These are phyloP conservation scores for Ailuropoda melanoleuca DNA, from an alignment of 2,113 vertebrate species.

Conservation along the genomic window DNA sequence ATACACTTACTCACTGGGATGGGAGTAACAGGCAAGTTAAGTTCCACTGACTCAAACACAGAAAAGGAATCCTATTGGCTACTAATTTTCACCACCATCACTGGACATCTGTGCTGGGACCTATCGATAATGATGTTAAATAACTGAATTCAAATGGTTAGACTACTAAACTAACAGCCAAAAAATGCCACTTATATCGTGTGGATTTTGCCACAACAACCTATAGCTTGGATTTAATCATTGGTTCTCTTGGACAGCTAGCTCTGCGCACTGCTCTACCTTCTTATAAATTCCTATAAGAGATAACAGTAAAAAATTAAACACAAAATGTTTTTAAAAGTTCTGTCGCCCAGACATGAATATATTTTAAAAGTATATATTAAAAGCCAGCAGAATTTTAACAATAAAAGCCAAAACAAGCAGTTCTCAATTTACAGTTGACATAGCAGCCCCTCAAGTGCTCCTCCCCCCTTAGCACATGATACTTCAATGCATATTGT, in stretches of 20 bases:
- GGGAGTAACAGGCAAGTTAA: not conserved
- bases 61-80: not conserved
- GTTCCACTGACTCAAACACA: slow-evolving; percentile 30
- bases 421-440: slow-evolving; percentile 34
- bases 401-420: slow-evolving; percentile 39
- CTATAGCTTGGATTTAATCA: slow-evolving; percentile 4
- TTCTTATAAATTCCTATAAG: not conserved
- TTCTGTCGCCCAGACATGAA: slow-evolving; percentile 24
- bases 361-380: slow-evolving; percentile 41
- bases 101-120: not conserved
- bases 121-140: slow-evolving; percentile 12
- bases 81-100: not conserved
- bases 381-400: slow-evolving; percentile 31
- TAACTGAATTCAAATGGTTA: slow-evolving; percentile 8
- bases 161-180: not conserved
- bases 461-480: not conserved
- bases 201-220: not conserved
- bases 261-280: not conserved
- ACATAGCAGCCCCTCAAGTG: not conserved
- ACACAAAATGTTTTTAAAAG: slow-evolving; percentile 50
- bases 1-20: not conserved
- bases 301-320: slow-evolving; percentile 1
- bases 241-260: not conserved
- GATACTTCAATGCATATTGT: not conserved
- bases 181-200: not conserved